Conservation (phyloP, 2,888 invertebrate species). For the Drepanosiphum platanoidis region DNA sequence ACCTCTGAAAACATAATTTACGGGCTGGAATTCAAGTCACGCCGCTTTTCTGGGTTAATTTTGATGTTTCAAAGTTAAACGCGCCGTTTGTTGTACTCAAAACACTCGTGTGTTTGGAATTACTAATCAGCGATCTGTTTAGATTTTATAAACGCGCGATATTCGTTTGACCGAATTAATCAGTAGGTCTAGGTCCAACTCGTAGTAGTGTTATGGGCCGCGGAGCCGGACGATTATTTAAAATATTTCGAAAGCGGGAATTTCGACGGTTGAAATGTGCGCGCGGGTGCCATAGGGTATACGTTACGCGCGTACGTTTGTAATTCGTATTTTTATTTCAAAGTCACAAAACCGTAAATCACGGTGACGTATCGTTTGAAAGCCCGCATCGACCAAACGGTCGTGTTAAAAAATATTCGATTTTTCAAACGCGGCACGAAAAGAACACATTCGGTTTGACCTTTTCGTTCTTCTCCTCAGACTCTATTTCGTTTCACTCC, state of each 20-base stretch:
- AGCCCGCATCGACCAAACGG: neutral
- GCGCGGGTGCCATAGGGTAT: too few relatives aligned
- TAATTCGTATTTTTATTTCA: neutral
- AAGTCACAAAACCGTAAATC: neutral
- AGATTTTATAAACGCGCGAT: neutral
- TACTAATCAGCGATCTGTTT: slow-evolving; percentile 34
- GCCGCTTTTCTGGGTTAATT: slow-evolving; percentile 39
- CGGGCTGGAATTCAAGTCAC: slow-evolving; percentile 45
- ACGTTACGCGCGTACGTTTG: too few relatives aligned
- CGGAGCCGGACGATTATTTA: neutral
- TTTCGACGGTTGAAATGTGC: neutral
- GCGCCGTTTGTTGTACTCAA: slow-evolving; percentile 32
- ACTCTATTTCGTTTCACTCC: neutral
- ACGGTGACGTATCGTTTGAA: too few relatives aligned
- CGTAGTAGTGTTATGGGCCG: neutral
- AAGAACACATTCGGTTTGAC: neutral
- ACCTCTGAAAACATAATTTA: slow-evolving; percentile 26
- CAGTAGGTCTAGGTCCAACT: slow-evolving; percentile 51
- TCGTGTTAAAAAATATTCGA: neutral
- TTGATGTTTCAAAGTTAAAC: slow-evolving; percentile 51
- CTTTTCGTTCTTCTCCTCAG: neutral
- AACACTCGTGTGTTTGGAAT: slow-evolving; percentile 36
- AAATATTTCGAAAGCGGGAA: slow-evolving; percentile 28
- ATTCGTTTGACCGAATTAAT: slow-evolving; percentile 31
- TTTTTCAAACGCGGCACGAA: neutral